These are phyloP conservation scores for Fregata magnificens DNA, from an alignment of 2,113 vertebrate genomes.

Conservation along the genomic window DNA sequence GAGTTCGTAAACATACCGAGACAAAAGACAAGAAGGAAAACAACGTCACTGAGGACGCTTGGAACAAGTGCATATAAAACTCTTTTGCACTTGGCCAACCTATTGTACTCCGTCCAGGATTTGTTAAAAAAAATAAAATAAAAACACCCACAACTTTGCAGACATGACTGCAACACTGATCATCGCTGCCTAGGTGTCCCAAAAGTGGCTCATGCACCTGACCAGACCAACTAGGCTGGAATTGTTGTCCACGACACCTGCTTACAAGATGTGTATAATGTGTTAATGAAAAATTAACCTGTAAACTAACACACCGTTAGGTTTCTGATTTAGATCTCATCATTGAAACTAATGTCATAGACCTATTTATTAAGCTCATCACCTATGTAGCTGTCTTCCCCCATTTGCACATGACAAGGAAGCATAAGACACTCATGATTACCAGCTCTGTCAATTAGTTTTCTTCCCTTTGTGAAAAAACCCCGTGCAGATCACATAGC, in stretches of 20 bases:
- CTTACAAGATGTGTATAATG: neutral
- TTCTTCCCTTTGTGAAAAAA: neutral
- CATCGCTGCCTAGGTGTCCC: neutral
- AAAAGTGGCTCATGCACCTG: neutral
- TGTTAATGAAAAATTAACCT: neutral
- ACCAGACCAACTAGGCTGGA: neutral
- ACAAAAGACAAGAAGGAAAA: neutral
- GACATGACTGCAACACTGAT: neutral
- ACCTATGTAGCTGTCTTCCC: neutral
- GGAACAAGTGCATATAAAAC: neutral
- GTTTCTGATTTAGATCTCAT: neutral
- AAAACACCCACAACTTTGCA: neutral
- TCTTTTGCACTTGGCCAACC: neutral
- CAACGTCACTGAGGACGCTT: neutral
- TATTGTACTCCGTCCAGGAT: neutral
- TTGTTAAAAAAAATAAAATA: neutral
- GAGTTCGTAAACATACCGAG: neutral
- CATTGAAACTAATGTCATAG: neutral
- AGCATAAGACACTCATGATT: fast-evolving
- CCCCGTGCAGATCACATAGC: neutral
- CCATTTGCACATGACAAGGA: neutral
- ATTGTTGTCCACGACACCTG: neutral
- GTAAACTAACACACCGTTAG: neutral
- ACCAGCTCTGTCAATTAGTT: neutral
- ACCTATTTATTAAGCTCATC: neutral